phyloP scores from a whole-genome alignment of 2,888 invertebrate genomes.

The Merodon equestris region DNA sequence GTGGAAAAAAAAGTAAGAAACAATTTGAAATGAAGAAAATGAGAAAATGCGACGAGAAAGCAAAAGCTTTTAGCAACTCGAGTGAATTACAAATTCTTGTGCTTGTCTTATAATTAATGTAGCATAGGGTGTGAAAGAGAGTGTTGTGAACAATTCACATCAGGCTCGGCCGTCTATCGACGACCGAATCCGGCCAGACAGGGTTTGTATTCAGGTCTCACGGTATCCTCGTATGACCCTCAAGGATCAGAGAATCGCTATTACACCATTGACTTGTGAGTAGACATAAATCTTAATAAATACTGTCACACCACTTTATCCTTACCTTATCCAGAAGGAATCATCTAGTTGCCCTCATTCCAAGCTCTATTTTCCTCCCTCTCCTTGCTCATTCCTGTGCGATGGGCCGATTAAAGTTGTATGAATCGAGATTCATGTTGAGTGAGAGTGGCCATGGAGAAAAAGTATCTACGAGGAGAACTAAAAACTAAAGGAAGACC shows the following conservation, averaged over 20 bases:
- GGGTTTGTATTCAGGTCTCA: no score
- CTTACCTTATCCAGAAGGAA: constrained; percentile 25
- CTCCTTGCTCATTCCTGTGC: constrained; percentile 16
- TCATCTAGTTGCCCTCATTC: constrained; percentile 16
- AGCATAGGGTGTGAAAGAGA: not conserved
- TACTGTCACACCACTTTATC: constrained; percentile 37
- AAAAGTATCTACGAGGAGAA: not conserved
- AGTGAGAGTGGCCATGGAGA: not conserved
- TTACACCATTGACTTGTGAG: constrained; percentile 49
- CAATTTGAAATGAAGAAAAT: no score
- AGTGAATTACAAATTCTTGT: constrained; percentile 22
- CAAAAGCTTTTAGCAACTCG: constrained; percentile 38
- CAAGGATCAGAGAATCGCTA: constrained; percentile 19
- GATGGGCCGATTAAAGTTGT: constrained; percentile 25
- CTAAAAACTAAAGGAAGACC: constrained; percentile 11
- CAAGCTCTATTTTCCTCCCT: not conserved
- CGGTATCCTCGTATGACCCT: no score
- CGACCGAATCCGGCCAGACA: constrained; percentile 1
- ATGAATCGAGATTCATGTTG: constrained; percentile 22
- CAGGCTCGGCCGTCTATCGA: not conserved
- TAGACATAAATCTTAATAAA: constrained; percentile 49
- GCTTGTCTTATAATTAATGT: constrained; percentile 37
- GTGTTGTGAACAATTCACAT: not conserved
- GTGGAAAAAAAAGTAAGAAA: no score
- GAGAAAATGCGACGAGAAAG: not conserved